phyloP scores from a whole-genome alignment of 2,888 invertebrate species.

The Koerneria pararmatus region DNA sequence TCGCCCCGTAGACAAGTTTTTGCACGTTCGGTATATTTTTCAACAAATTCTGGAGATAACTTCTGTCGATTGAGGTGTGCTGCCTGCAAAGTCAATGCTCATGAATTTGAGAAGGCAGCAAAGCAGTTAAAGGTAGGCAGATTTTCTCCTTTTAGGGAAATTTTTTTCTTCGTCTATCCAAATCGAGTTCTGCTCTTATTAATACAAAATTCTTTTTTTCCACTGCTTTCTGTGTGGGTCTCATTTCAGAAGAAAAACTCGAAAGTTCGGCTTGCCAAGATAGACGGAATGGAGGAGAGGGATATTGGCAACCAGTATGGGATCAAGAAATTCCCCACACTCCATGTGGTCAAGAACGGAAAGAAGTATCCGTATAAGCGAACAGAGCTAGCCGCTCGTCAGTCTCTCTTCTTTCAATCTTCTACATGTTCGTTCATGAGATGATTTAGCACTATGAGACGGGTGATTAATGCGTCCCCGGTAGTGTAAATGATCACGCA shows the following conservation, averaged over 20 bases:
- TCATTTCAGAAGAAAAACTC: constrained; percentile 47
- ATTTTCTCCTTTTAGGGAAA: not conserved
- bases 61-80: constrained; percentile 64
- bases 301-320: constrained; percentile 63
- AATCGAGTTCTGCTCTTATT: too few species aligned
- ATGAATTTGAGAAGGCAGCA: constrained; percentile 65
- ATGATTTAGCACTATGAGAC: too few species aligned
- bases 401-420: constrained; percentile 9
- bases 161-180: too few species aligned
- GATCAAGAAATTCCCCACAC: constrained; percentile 65
- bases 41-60: too few species aligned
- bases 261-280: constrained; percentile 65
- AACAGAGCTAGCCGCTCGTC: constrained; percentile 60
- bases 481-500: too few species aligned
- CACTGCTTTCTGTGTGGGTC: too few species aligned
- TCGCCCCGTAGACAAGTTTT: too few species aligned
- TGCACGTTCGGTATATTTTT: too few species aligned
- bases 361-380: constrained; percentile 65
- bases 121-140: constrained; percentile 47
- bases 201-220: too few species aligned
- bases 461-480: too few species aligned
- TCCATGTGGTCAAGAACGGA: constrained; percentile 65
- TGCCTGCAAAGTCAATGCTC: constrained; percentile 64
- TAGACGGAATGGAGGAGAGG: constrained; percentile 65
- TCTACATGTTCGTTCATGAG: too few species aligned